Conservation (phyloP, 2,888 invertebrate genomes). For the Atrina japonica region DNA sequence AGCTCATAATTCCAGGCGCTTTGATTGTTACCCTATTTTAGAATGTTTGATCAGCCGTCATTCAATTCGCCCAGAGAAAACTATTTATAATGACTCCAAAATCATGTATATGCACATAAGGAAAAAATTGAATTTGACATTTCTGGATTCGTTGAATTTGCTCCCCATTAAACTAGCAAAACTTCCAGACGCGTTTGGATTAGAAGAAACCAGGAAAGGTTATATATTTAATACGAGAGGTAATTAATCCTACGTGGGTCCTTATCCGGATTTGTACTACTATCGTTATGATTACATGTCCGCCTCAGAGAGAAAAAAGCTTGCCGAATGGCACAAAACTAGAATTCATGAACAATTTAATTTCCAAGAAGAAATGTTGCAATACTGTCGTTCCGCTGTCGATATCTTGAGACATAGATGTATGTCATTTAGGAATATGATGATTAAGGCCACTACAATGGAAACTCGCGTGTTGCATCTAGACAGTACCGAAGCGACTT, state of each 20-base stretch:
- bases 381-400: neutral
- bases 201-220: slow-evolving; percentile 7
- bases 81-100: too few species aligned
- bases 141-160: slow-evolving; percentile 8
- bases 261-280: slow-evolving; percentile 2
- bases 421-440: neutral
- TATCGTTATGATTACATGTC: slow-evolving; percentile 14
- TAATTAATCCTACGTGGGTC: slow-evolving; percentile 11
- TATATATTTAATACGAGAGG: neutral
- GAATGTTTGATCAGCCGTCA: too few species aligned
- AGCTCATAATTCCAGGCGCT: too few species aligned
- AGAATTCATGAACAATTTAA: neutral
- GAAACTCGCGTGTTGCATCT: neutral
- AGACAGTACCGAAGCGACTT: neutral
- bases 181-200: slow-evolving; percentile 11
- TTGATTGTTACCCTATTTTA: too few species aligned
- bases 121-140: too few species aligned
- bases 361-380: slow-evolving; percentile 8
- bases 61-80: too few species aligned
- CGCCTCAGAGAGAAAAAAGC: neutral
- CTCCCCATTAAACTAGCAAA: neutral
- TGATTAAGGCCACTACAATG: slow-evolving; percentile 2
- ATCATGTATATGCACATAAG: too few species aligned
- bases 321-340: neutral
- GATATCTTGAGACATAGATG: slow-evolving; percentile 7